Conservation (phyloP, 2,888 invertebrate genomes). For the Catocala nupta region DNA sequence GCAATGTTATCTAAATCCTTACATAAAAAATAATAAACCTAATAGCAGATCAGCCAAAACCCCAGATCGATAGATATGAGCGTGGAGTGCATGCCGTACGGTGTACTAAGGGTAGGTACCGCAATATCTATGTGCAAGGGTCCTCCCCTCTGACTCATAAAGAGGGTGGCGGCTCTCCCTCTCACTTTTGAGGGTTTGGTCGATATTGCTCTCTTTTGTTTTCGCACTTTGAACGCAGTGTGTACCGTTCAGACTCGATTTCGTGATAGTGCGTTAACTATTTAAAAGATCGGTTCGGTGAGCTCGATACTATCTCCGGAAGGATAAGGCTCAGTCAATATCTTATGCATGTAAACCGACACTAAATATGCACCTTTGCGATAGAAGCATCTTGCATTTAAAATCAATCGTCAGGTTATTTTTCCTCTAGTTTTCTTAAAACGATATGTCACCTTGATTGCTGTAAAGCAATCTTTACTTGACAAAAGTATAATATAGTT, state of each 20-base stretch:
- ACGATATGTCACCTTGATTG: no score
- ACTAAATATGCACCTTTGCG: neutral
- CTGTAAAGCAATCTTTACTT: no score
- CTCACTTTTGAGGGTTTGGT: constrained; percentile 85
- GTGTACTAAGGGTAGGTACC: constrained; percentile 74
- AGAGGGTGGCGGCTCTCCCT: constrained; percentile 82
- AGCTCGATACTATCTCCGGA: constrained; percentile 16
- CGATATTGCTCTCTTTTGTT: constrained; percentile 86
- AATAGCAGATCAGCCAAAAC: constrained; percentile 47
- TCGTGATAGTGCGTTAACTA: constrained; percentile 49
- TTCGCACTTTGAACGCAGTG: constrained; percentile 74
- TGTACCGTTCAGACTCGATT: constrained; percentile 50
- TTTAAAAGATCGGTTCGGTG: constrained; percentile 36
- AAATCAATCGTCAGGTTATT: no score
- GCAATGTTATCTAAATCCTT: neutral
- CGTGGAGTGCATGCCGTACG: constrained; percentile 72
- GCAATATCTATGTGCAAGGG: constrained; percentile 81
- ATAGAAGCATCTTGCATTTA: no score
- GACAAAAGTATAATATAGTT: no score
- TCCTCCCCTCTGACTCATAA: constrained; percentile 86
- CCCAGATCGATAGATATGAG: constrained; percentile 73
- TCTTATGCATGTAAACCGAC: neutral
- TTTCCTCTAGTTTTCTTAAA: no score
- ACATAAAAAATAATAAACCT: constrained; percentile 22
- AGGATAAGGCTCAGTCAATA: neutral